Base-by-base conservation (phyloP, 2,797 vertebrate genomes). In the Acestrorhynchus altus region DNA sequence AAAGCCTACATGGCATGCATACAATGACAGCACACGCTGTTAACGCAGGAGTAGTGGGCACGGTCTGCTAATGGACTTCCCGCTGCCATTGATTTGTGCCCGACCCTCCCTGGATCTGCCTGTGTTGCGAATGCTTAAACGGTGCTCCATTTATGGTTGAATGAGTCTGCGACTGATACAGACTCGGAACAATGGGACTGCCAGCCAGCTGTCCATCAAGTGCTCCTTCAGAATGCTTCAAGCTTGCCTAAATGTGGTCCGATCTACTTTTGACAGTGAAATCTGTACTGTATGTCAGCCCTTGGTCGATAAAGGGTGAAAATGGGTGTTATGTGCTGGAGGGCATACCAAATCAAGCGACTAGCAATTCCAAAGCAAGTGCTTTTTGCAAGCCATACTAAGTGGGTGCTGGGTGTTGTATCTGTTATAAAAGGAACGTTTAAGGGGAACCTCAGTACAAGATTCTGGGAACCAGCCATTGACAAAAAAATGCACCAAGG, bases 181-280 rank as follows among this genome's bases (percentile, higher is more conserved):
- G 31, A 59, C 56, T 67, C 42, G 9, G 46, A 64, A 28, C 35
- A 75, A 63, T 10, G 18, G 24, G 61, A 28, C 74, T 57, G 49
- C 66, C 24, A 18, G 31, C 71, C 28, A 82, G 57, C 68, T 46
- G 77, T 74, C 79, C 56, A 76, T 83, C 81, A 67, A 70, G 81
- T 42, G 0, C 1, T 24, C 20, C 5, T 16, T 59, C 15, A 78
- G 42, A 59, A 24, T 52, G 15, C 39, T 52, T 74, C 46, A 60
- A 71, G 63, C 22, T 22, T 52, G 28, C 64, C 64, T 52, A 8
- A 59, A 46, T 31, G 42, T 40, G 49, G 59, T 40, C 9, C 54
- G 11, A 70, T 42, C 15, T 11, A 22, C 18, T n/a, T 49, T 47
- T 44, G 47, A 64, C 28, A 39, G 54, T 10, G 24, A 20, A 6